phyloP scores from a whole-genome alignment of 2,888 invertebrate genomes.

The Drosophila prolongata region DNA sequence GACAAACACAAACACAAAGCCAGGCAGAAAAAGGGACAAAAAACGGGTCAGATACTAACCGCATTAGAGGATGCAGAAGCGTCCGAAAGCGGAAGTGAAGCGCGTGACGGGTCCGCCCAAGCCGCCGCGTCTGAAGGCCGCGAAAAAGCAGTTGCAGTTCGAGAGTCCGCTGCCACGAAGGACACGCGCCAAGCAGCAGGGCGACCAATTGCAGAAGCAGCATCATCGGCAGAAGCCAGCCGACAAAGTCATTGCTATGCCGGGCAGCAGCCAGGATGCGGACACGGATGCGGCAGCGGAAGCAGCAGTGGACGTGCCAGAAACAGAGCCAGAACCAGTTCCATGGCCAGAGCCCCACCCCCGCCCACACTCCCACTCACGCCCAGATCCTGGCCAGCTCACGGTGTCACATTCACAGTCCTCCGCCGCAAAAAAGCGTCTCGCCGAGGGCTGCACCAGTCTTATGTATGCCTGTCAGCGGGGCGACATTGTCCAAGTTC shows the following conservation, averaged over 20 bases:
- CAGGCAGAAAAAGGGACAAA: constrained; percentile 14
- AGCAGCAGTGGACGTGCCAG: constrained; percentile 45
- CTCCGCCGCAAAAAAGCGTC: constrained; percentile 75
- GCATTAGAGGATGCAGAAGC: constrained; percentile 58
- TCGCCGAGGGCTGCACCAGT: constrained; percentile 90
- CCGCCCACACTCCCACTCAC: constrained; percentile 14
- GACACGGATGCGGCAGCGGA: constrained; percentile 38
- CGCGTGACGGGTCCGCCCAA: constrained; percentile 40
- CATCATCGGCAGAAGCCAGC: constrained; percentile 16
- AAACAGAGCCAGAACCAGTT: constrained; percentile 34
- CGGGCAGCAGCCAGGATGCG: constrained; percentile 41
- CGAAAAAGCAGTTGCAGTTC: constrained; percentile 79
- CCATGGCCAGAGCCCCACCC: constrained; percentile 19
- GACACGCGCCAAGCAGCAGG: constrained; percentile 35
- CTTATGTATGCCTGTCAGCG: constrained; percentile 97
- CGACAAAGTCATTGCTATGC: constrained; percentile 39
- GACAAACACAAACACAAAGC: constrained; percentile 17
- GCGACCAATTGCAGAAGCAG: constrained; percentile 27
- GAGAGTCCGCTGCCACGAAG: constrained; percentile 73
- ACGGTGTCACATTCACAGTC: constrained; percentile 28
- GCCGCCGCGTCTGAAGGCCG: constrained; percentile 47
- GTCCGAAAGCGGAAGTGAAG: constrained; percentile 45
- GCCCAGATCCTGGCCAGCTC: constrained; percentile 16
- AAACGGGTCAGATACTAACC: constrained; percentile 24
- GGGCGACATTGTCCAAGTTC: constrained; percentile 91